Conservation (phyloP, 2,888 invertebrate genomes). For the Belgica antarctica region DNA sequence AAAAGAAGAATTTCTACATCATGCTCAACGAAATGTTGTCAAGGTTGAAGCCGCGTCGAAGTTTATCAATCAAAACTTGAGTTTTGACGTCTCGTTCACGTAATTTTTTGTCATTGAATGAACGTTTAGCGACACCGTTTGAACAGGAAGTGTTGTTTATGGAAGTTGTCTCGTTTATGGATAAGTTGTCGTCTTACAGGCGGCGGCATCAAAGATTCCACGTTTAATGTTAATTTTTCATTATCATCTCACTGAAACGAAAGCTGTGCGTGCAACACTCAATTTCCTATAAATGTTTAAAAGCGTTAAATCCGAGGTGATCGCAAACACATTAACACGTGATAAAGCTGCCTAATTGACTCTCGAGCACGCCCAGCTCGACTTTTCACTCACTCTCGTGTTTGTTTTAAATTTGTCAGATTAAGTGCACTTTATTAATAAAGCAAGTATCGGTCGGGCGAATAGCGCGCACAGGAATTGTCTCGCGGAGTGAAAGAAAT, state of each 20-base stretch:
- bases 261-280: neutral
- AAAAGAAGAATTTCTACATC: neutral
- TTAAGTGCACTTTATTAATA: neutral
- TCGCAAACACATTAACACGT: neutral
- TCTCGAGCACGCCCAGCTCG: too few relatives aligned
- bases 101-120: neutral
- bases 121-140: neutral
- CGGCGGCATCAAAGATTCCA: constrained; percentile 8
- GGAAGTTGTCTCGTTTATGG: neutral
- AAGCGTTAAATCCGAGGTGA: neutral
- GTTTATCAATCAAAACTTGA: neutral
- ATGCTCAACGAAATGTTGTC: neutral
- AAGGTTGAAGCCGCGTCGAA: neutral
- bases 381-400: constrained; percentile 1
- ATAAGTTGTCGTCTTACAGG: neutral
- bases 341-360: neutral
- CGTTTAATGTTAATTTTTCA: neutral
- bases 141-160: neutral
- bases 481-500: neutral
- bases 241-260: neutral
- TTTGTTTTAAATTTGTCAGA: constrained; percentile 7
- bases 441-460: neutral
- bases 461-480: neutral
- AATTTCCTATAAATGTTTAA: neutral
- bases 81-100: too few relatives aligned